Evolutionary conservation across 2,113 vertebrate species (phyloP), one percentile per base, ranked within the genome.

Genomic region (Formicarius rufipectus): DNA sequence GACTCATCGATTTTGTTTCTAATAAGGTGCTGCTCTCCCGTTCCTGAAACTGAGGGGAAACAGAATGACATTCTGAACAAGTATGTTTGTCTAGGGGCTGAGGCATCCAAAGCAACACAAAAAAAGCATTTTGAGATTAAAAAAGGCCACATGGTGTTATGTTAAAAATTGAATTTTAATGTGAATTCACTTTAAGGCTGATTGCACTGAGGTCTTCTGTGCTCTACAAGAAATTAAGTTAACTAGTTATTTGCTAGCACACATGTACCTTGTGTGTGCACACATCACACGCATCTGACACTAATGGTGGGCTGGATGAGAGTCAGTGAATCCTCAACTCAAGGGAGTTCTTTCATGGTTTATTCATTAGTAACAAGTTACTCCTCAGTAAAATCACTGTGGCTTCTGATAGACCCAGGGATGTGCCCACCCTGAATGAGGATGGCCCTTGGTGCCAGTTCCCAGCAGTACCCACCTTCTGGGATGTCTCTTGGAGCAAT

Each of bases 1-100:
- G 84, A 69, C 55, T 89, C 89, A 92, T 90, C 14, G 23, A 81
- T 97, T 97, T 96, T 78, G 56, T 94, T 92, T 95, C 83, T 93
- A 94, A 90, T 84, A 95, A 84, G 82, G 68, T 89, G 83, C 90
- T 52, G 53, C n/a, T 91, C 87, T 76, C 22, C 9, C 1, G 13
- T 68, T 89, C 10, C 6, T 58, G 71, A 69, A 96, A 21, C 66
- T 68, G 79, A 93, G 56, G 60, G 80, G 84, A 80, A 91, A 63
- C 39, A 40, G 58, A 56, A 30, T 0, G 0, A 87, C 1, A 0
- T 87, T 74, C 86, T 30, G 53, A 89, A 94, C 87, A 95, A 95
- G 55, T 75, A 71, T 40, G 35, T 95, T 95, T 92, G 90, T 86
- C 86, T 76, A 52, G 69, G 79, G 90, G 75, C 53, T 39, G 66